Evolutionary conservation across 2,797 vertebrate species (phyloP), one percentile per base, ranked within the genome.

Genomic region (Coracias cyanogaster): DNA sequence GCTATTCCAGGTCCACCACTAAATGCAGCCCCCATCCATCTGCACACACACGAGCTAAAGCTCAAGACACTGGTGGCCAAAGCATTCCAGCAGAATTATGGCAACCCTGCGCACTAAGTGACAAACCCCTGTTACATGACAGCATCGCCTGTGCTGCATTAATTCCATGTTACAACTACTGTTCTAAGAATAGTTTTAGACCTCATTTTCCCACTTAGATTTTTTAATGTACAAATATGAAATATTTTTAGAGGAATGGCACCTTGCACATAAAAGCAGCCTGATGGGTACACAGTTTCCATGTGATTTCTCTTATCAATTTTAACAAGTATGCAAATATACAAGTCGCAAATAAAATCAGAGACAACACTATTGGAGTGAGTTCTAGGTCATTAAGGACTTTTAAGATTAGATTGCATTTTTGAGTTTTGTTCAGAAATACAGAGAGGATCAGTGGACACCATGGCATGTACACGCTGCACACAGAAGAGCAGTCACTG

Each of bases 401-500:
- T 61, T 80, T 85, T 18, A 51, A 20, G 51, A 69, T 28, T 10
- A 31, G 31, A 29, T 3, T 21, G 33, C 24, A 37, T 5, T 87
- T 66, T 15, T 39, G 6, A 71, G 35, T 58, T 90, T 57, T 79
- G 45, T 33, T 65, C 73, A 67, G 61, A 82, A 66, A 77, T 16
- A n/a, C 31, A 39, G 20, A 82, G 43, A 85, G 29, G 20, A 79
- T 37, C 31, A 66, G 46, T 10, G 37, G 55, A 82, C 67, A 39
- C 24, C 66, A n/a, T 0, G 21, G 1, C 79, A 73, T 2, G 5
- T 25, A 54, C 15, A 21, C 0, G 2, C 29, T 16, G 37, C 6
- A n/a, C 20, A 28, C 5, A 15, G 17, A 8, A 26, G 35, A 76
- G 35, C 48, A 54, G 39, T 4, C 22, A 15, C 20, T 60, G 81